These are phyloP conservation scores for Lycia hirtaria DNA, from an alignment of 2,888 invertebrate genomes.

Conservation along the genomic window DNA sequence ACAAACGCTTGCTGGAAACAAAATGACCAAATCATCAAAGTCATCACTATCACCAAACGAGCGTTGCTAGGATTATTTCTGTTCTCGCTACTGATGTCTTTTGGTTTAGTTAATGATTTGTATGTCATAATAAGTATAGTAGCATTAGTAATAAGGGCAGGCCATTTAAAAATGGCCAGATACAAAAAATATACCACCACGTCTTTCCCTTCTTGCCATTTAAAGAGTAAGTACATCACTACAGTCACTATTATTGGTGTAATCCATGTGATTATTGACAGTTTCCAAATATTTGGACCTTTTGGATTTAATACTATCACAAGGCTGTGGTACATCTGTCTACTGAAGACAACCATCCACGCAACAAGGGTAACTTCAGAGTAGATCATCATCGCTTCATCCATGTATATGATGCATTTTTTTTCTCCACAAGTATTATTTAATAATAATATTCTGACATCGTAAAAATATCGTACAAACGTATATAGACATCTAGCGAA, in stretches of 20 bases:
- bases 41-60: slow-evolving; percentile 64
- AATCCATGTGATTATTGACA: slow-evolving; percentile 62
- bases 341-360: slow-evolving; percentile 75
- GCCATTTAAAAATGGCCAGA: slow-evolving; percentile 67
- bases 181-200: slow-evolving; percentile 51
- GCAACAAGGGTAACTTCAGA: slow-evolving; percentile 63
- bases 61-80: slow-evolving; percentile 45
- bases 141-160: slow-evolving; percentile 62
- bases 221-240: slow-evolving; percentile 40
- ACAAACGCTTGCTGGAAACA: slow-evolving; percentile 67
- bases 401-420: slow-evolving; percentile 42
- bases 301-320: slow-evolving; percentile 63
- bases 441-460: slow-evolving; percentile 49
- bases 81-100: slow-evolving; percentile 52
- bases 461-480: slow-evolving; percentile 57
- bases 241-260: slow-evolving; percentile 51
- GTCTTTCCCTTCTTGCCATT: slow-evolving; percentile 32
- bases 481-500: slow-evolving; percentile 65
- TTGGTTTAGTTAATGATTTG: slow-evolving; percentile 57
- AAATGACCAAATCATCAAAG: slow-evolving; percentile 65
- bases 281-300: slow-evolving; percentile 51
- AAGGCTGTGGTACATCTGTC: slow-evolving; percentile 67
- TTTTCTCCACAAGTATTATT: slow-evolving; percentile 24
- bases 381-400: slow-evolving; percentile 53
- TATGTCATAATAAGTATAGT: slow-evolving; percentile 59